Evolutionary conservation across 37 sponge, comb jelly and placozoan genomes (phyloP), one percentile per base, ranked within the genome.

Genomic region (Amphimedon queenslandica): DNA sequence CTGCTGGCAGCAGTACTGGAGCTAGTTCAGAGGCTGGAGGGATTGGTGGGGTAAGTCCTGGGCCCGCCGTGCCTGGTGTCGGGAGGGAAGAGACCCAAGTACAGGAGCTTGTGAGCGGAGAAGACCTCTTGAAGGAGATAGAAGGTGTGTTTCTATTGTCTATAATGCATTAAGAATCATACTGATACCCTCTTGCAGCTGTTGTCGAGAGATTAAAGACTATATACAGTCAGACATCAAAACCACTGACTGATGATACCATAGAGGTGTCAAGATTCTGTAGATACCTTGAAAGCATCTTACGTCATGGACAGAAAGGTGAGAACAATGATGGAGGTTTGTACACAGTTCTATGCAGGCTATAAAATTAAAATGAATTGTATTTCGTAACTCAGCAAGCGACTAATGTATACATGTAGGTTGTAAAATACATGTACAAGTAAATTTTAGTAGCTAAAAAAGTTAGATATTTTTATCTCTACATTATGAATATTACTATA

Each of bases 221-320:
- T 18, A 47, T 89, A 2, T 67, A 63, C 34, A 43, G 43, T 1
- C 77, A 83, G 37, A 67, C 30, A 11, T 28, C 39, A 36, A n/a
- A 43, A 30, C 34, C 58, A 18, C 60, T 90, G 33, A 74, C 36
- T 38, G 91, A 90, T 40, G 69, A 85, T 39, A 43, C 74, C 0
- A 57, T 67, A 10, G 86, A 85, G 37, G 78, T 90, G 53, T 37
- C 55, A 10, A 78, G 66, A 42, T 43, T 90, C 63, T 90, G 91
- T 51, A 53, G 70, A 28, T 72, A 51, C 11, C 55, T 90, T 42
- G 91, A 90, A 68, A 42, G 41, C 0, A 57, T 84, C 16, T 69
- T 90, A 29, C 42, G 91, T 29, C 83, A 90, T 60, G 75, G 78
- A 30, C 86, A 85, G 72, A 85, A 85, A 85, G 91, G 91, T 90